A percentile compares a stretch with the other conserved stretches of the same genome.
These are phyloP conservation scores for Amniataba percoides DNA, from an alignment of 2,797 vertebrate species.

Conservation along the genomic window DNA sequence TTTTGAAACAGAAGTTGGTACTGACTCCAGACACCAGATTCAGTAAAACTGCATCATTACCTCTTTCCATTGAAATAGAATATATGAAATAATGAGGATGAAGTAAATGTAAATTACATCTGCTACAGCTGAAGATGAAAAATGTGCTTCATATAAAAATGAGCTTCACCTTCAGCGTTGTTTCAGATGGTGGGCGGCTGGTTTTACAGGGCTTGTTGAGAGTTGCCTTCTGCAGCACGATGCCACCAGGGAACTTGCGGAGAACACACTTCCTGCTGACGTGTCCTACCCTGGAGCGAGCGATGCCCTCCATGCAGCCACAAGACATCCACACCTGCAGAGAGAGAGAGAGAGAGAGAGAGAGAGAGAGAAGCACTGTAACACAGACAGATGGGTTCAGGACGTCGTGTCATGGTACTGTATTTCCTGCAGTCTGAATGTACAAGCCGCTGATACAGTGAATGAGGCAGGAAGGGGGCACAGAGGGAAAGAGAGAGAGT, in stretches of 20 bases:
- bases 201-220: background rate
- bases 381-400: constrained; percentile 34
- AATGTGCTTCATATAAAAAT: background rate
- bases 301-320: constrained; percentile 91
- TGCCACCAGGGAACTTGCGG: constrained; percentile 90
- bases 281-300: constrained; percentile 90
- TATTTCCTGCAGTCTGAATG: constrained; percentile 20
- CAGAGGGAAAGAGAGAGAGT: background rate
- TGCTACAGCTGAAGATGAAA: background rate
- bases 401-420: constrained; percentile 18
- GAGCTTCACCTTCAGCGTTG: background rate
- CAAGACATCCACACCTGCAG: constrained; percentile 93
- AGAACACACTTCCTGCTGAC: constrained; percentile 91
- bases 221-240: constrained; percentile 89
- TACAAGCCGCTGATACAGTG: constrained; percentile 30
- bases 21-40: background rate
- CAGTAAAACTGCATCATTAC: background rate
- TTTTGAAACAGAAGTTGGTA: background rate
- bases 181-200: background rate
- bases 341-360: constrained; percentile 21
- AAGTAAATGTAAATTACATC: background rate
- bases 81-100: background rate
- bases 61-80: background rate
- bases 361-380: constrained; percentile 4
- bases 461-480: constrained; percentile 5